Evolutionary conservation across 2,888 invertebrate species (phyloP), one percentile per base, ranked within the genome.

Genomic region (Allacma fusca): DNA sequence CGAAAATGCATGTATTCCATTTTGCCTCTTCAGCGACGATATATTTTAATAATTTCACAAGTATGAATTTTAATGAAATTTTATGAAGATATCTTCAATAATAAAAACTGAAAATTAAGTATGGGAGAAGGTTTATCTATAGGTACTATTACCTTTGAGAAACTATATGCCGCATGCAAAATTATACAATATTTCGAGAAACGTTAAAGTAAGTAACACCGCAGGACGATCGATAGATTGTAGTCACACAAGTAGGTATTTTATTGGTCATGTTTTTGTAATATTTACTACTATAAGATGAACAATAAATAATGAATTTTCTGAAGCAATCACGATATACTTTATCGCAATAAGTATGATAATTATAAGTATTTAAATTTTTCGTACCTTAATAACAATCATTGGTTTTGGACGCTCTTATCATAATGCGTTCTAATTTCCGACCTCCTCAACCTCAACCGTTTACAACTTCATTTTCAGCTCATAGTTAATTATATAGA

Each of bases 211-310:
- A n/a, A n/a, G n/a, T n/a, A n/a, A n/a, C n/a, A n/a, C n/a, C n/a
- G n/a, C n/a, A n/a, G n/a, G n/a, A n/a, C n/a, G 9, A 34, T 34
- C 50, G n/a, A n/a, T 50, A 16, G 16, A 50, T 19, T 50, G 50
- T 50, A 50, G 50, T 50, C 50, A 50, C 50, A 50, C 50, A 50
- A 50, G 50, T 50, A 50, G 50, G n/a, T 50, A 50, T 50, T 50
- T 50, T 50, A 50, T 50, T 50, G 50, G 50, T 50, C 50, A 50
- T 50, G 50, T 50, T 9, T 34, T 4, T 34, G 34, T 7, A 34
- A 34, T 34, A 50, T 16, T 12, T 16, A 12, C 4, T 50, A 50
- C 50, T 5, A 16, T 50, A 50, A 50, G n/a, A 50, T 50, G 50
- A 50, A 50, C 50, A 50, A 50, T 50, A 50, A 50, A 50, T 50